phyloP scores from a whole-genome alignment of 2,888 invertebrate species.

The Drosophila fungiperda region DNA sequence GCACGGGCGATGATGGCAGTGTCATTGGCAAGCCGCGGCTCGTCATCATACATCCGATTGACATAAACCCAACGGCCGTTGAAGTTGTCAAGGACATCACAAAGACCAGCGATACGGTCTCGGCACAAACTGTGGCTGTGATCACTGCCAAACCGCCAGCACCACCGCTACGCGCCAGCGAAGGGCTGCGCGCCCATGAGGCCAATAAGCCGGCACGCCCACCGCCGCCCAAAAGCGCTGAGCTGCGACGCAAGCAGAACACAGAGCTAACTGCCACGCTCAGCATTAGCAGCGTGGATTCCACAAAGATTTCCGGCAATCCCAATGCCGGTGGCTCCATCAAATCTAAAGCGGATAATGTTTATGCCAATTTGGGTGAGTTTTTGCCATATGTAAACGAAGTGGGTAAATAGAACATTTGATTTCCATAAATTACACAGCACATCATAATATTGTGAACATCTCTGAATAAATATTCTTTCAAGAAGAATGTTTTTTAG shows the following conservation, averaged over 20 bases:
- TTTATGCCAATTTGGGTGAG: conserved; percentile 92
- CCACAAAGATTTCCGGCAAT: conserved; percentile 51
- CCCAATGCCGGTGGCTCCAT: conserved; percentile 79
- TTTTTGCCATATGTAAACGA: background rate
- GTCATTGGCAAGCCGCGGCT: conserved; percentile 88
- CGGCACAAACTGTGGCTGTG: conserved; percentile 83
- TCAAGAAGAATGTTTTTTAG: background rate
- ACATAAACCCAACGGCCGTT: conserved; percentile 92
- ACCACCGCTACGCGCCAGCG: conserved; percentile 88
- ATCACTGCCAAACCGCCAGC: conserved; percentile 89
- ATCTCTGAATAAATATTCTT: background rate
- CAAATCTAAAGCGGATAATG: conserved; percentile 86
- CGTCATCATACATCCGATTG: conserved; percentile 95
- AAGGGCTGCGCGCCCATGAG: conserved; percentile 84
- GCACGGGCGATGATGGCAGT: conserved; percentile 83
- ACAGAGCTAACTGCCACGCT: conserved; percentile 78
- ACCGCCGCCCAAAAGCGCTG: conserved; percentile 90
- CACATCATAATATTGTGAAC: background rate
- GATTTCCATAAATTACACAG: conserved; percentile 18
- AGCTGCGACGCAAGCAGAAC: conserved; percentile 88
- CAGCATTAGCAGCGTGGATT: conserved; percentile 69
- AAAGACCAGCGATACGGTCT: conserved; percentile 82
- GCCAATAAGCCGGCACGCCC: conserved; percentile 89
- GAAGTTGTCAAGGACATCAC: conserved; percentile 90
- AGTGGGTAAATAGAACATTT: conserved; percentile 20